Evolutionary conservation across 1,140 invertebrate species (phyloP).

Genomic region (Bombus balteatus): DNA sequence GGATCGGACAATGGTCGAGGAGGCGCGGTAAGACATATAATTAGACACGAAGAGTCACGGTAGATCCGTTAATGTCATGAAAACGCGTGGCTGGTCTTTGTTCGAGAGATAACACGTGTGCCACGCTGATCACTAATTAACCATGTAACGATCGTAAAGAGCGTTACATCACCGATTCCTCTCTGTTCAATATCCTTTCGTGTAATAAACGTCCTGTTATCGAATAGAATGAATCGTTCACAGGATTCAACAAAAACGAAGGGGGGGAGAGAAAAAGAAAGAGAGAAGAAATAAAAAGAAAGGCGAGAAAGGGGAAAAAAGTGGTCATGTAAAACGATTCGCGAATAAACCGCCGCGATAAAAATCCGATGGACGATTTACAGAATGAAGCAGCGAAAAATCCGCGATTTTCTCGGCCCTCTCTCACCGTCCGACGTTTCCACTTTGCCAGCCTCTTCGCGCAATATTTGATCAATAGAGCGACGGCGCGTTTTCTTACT

Average conservation of each 20-base stretch:
- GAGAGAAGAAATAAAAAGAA: background rate
- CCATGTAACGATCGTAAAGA: background rate
- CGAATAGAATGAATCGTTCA: background rate
- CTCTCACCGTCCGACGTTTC: background rate
- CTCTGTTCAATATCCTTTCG: background rate
- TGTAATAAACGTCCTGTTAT: background rate
- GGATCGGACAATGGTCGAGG: constrained; percentile 24
- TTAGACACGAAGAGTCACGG: constrained; percentile 11
- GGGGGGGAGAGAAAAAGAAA: background rate
- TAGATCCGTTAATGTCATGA: constrained; percentile 4
- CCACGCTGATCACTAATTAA: background rate
- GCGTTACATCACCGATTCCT: background rate
- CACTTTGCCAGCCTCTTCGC: background rate
- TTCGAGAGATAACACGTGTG: background rate
- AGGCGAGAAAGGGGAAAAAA: background rate
- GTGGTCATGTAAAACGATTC: background rate
- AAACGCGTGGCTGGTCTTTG: constrained; percentile 1
- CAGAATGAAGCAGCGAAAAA: background rate
- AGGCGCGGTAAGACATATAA: constrained; percentile 37
- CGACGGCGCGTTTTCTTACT: background rate
- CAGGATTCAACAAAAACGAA: background rate
- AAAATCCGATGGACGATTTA: constrained; percentile 11
- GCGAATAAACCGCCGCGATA: constrained; percentile 7
- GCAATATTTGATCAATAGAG: constrained; percentile 44
- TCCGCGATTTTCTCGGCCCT: background rate